phyloP scores from a whole-genome alignment of 2,113 vertebrate genomes.

The Heptranchias perlo region DNA sequence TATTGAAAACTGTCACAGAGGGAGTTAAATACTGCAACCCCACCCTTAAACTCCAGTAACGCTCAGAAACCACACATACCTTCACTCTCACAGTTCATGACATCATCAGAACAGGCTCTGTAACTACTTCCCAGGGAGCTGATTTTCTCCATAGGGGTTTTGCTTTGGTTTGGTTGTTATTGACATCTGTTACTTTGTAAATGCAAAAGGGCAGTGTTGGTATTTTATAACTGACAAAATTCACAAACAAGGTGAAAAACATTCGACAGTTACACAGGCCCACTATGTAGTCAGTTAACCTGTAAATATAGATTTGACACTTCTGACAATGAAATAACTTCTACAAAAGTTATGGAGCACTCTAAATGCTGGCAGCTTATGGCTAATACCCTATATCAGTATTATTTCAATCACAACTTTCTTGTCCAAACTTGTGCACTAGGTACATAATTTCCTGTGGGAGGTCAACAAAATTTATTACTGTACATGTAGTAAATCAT shows the following conservation, averaged over 20 bases:
- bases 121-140: background rate
- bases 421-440: constrained; percentile 33
- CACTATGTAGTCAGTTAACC: background rate
- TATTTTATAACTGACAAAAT: constrained; percentile 26
- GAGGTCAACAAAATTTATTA: background rate
- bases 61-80: background rate
- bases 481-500: background rate
- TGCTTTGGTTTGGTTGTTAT: background rate
- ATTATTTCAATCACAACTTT: constrained; percentile 31
- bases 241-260: constrained; percentile 6
- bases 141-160: background rate
- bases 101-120: background rate
- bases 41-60: background rate
- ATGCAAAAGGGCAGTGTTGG: background rate
- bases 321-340: constrained; percentile 13
- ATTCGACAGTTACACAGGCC: background rate
- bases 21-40: background rate
- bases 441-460: constrained; percentile 19
- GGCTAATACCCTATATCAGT: constrained; percentile 24
- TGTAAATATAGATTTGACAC: constrained; percentile 28
- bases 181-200: constrained; percentile 16
- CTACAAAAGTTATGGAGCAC: background rate
- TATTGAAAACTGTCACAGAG: background rate
- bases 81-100: background rate
- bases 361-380: background rate